phyloP scores from a whole-genome alignment of 2,113 vertebrate genomes.

The Corvus moneduloides region DNA sequence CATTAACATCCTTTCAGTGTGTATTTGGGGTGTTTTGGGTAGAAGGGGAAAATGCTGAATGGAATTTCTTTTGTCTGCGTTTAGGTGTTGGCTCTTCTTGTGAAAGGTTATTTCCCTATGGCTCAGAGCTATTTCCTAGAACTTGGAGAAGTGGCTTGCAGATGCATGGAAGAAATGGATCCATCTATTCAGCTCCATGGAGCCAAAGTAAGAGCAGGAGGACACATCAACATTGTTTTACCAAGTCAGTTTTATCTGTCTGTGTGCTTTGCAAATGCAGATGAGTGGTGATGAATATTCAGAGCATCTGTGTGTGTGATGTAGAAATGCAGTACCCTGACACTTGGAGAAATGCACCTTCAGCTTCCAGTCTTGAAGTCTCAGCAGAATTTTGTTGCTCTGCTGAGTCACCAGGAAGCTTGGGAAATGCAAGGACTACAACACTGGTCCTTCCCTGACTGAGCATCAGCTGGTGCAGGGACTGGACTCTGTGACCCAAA shows the following conservation, averaged over 20 bases:
- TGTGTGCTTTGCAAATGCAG: neutral
- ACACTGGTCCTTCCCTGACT: neutral
- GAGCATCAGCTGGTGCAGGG: neutral
- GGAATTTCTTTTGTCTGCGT: neutral
- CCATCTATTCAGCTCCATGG: conserved; percentile 91
- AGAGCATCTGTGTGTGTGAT: neutral
- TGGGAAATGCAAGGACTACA: neutral
- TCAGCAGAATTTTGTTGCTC: neutral
- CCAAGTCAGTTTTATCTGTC: neutral
- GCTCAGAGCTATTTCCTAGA: conserved; percentile 82
- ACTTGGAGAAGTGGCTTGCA: conserved; percentile 85
- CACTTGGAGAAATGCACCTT: neutral
- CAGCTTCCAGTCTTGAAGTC: neutral
- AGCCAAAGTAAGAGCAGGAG: conserved; percentile 80
- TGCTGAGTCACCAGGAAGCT: neutral
- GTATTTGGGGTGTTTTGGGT: neutral
- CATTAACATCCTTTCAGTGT: neutral
- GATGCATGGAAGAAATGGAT: conserved; percentile 87
- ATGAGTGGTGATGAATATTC: neutral
- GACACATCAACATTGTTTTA: fast-evolving
- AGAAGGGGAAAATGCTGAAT: neutral
- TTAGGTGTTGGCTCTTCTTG: conserved; percentile 89
- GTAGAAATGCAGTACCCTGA: neutral
- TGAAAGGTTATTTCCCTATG: conserved; percentile 90
- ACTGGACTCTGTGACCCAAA: neutral